Evolutionary conservation across 2,888 invertebrate species (phyloP).

Genomic region (Pecten maximus): DNA sequence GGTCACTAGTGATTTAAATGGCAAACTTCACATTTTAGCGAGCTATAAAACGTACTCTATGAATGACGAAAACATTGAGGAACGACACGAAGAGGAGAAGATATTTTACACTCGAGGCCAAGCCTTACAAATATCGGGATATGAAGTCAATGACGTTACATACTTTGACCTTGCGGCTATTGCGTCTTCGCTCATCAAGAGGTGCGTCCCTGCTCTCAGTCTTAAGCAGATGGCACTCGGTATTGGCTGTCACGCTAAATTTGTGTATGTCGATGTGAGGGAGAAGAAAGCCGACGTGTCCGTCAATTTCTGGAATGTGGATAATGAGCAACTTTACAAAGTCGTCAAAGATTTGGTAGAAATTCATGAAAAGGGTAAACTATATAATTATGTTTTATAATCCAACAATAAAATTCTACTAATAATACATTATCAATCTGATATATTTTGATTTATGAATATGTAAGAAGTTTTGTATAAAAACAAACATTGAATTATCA

Average conservation of each 20-base stretch:
- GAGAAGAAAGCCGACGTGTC: conserved; percentile 5
- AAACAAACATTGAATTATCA: no score
- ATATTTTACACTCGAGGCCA: conserved; percentile 62
- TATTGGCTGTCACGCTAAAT: conserved; percentile 41
- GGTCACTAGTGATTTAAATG: conserved; percentile 53
- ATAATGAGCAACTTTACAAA: conserved; percentile 2
- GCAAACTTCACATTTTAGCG: conserved; percentile 56
- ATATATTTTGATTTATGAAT: no score
- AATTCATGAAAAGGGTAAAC: conserved; percentile 28
- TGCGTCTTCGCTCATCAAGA: neutral
- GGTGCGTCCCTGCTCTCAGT: conserved; percentile 36
- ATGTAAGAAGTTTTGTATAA: no score
- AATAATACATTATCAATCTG: no score
- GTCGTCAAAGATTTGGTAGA: neutral
- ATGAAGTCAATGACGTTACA: neutral
- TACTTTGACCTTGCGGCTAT: neutral
- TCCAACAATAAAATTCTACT: no score
- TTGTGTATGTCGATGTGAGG: conserved; percentile 40
- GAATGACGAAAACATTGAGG: conserved; percentile 61
- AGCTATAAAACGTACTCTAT: conserved; percentile 61
- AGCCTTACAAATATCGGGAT: conserved; percentile 42
- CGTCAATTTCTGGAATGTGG: conserved; percentile 38
- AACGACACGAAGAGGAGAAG: conserved; percentile 60
- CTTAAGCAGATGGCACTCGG: conserved; percentile 26
- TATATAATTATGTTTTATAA: no score